These are phyloP conservation scores for Drosophila sucinea DNA, from an alignment of 1,140 invertebrate species.

Conservation along the genomic window DNA sequence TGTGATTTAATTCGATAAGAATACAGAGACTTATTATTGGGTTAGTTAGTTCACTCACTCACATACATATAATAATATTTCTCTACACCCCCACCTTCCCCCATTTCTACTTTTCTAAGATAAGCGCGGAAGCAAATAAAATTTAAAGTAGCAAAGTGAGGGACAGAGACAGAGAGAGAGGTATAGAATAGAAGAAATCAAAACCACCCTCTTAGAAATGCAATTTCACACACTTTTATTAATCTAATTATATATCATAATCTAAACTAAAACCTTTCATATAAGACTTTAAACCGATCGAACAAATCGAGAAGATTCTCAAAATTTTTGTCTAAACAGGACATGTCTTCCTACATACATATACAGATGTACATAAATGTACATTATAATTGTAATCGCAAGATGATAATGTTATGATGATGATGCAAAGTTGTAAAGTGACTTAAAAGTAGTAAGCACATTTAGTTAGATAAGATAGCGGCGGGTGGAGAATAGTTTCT, in stretches of 20 bases:
- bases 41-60: conserved; percentile 68
- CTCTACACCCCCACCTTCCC: conserved; percentile 33
- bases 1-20: conserved; percentile 78
- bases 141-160: conserved; percentile 27
- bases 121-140: conserved; percentile 48
- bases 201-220: no score
- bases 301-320: not conserved
- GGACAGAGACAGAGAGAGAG: conserved; percentile 8
- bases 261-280: no score
- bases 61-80: conserved; percentile 63
- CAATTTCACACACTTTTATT: no score
- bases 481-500: not conserved
- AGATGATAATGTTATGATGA: not conserved
- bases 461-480: conserved; percentile 7
- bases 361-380: not conserved
- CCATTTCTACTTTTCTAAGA: conserved; percentile 46
- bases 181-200: not conserved
- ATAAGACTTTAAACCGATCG: no score
- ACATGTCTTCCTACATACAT: not conserved
- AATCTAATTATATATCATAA: no score
- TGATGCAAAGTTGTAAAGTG: not conserved
- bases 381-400: not conserved
- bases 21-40: conserved; percentile 72
- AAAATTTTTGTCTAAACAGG: no score
- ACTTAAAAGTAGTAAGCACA: not conserved